These are phyloP conservation scores for Aphelenchoides besseyi DNA, from an alignment of 1,140 invertebrate species.

Conservation along the genomic window DNA sequence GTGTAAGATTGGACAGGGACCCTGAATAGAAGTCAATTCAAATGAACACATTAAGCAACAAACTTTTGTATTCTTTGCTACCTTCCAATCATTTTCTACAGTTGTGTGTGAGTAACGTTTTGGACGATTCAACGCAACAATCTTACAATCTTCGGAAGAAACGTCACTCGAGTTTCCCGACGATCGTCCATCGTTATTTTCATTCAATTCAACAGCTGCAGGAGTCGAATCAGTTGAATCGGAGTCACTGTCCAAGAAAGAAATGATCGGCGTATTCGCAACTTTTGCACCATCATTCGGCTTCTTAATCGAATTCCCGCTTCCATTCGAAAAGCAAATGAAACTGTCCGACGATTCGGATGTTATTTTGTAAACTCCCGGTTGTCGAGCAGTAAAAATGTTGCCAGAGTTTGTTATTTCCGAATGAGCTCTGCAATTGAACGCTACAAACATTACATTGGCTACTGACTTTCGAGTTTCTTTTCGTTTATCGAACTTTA, in stretches of 20 bases:
- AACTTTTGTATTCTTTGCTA: neutral
- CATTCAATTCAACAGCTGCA: neutral
- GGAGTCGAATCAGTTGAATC: neutral
- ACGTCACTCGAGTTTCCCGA: neutral
- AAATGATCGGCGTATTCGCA: neutral
- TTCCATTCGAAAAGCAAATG: neutral
- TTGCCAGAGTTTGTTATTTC: neutral
- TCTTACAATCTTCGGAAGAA: neutral
- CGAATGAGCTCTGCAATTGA: neutral
- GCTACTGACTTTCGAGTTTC: neutral
- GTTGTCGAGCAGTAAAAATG: too few species aligned
- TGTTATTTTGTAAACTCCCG: neutral
- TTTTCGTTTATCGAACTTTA: neutral
- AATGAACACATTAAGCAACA: neutral
- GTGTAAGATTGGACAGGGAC: constrained; percentile 69
- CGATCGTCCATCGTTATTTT: neutral
- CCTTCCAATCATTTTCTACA: neutral
- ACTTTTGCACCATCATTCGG: neutral
- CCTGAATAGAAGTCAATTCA: neutral
- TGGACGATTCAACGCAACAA: neutral
- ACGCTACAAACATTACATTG: neutral
- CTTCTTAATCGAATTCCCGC: neutral
- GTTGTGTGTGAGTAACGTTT: neutral
- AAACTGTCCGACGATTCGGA: neutral
- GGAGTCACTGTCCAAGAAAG: neutral